Evolutionary conservation across 1,140 invertebrate species (phyloP), one percentile per base, ranked within the genome.

Genomic region (Zaprionus ornatus): DNA sequence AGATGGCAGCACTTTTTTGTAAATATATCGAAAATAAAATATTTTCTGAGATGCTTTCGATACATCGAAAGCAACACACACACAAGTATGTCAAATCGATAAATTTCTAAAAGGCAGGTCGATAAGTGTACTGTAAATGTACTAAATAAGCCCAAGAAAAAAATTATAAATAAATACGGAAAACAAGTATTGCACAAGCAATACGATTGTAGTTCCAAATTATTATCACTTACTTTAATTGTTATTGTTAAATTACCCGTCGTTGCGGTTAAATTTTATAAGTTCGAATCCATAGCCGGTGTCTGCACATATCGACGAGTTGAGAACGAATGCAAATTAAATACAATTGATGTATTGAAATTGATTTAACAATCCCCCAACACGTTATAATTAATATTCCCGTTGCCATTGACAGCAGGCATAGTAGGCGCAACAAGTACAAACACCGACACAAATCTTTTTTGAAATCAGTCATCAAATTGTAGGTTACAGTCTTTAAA

Each of bases 321-420:
- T 60, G 65, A 70, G 64, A 86, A 74, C 76, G 79, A 87, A 70
- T 82, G 82, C 72, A 76, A 79, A 70, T 54, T 50, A 50, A 52
- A 75, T 55, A 45, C 59, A 50, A 35, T 57, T 52, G 66, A 69
- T 54, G 37, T 56, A 67, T 68, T 70, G 60, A 85, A 62, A 85
- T 86, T 86, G 82, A 86, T 86, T 86, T 62, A 80, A 73, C 66
- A 71, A 80, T 52, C 50, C 13, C 57, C 52, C 23, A 73, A 56
- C 60, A 78, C 23, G 0, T 15, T 27, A 37, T 12, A 82, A 75
- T 65, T 74, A 27, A 45, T 48, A 19, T 32, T 17, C 3, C 1
- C 45, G 84, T 82, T 77, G 65, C 73, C 83, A 59, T 5, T 82
- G 60, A 71, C 72, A 87, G 83, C 80, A 78, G 69, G 61, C 74